Percentiles rank a stretch among this genome's conserved stretches.
Evolutionary conservation across 2,113 vertebrate genomes (phyloP).

Genomic region (Pachypanchax playfairii): DNA sequence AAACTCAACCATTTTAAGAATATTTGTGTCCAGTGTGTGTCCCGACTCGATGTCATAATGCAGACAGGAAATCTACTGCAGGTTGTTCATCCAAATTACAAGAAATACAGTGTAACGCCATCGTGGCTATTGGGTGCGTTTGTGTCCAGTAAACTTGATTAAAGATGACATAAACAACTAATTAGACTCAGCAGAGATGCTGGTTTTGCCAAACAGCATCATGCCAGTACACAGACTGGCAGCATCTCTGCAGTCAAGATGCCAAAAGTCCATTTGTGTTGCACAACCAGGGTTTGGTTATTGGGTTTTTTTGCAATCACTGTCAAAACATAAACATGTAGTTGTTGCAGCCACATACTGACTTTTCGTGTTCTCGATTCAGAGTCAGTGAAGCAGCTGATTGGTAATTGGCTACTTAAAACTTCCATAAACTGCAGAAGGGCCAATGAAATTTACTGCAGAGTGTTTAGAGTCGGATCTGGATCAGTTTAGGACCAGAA

Average conservation of each 20-base stretch:
- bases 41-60: background rate
- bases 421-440: constrained; percentile 18
- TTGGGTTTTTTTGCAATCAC: constrained; percentile 14
- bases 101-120: background rate
- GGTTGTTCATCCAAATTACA: constrained; percentile 1
- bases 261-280: constrained; percentile 53
- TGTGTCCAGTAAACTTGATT: constrained; percentile 2
- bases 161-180: constrained; percentile 14
- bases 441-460: background rate
- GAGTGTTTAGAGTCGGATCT: background rate
- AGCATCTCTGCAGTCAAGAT: constrained; percentile 21
- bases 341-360: constrained; percentile 16
- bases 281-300: constrained; percentile 20
- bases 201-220: constrained; percentile 7
- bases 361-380: constrained; percentile 32
- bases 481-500: constrained; percentile 10
- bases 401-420: constrained; percentile 39
- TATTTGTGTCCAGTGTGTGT: background rate
- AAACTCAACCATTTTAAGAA: background rate
- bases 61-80: background rate
- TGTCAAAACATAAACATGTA: constrained; percentile 31
- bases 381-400: constrained; percentile 36
- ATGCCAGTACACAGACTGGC: constrained; percentile 23
- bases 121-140: background rate
- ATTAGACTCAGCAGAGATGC: constrained; percentile 30